Evolutionary conservation across 2,113 vertebrate species (phyloP).

Genomic region (Siniperca chuatsi): DNA sequence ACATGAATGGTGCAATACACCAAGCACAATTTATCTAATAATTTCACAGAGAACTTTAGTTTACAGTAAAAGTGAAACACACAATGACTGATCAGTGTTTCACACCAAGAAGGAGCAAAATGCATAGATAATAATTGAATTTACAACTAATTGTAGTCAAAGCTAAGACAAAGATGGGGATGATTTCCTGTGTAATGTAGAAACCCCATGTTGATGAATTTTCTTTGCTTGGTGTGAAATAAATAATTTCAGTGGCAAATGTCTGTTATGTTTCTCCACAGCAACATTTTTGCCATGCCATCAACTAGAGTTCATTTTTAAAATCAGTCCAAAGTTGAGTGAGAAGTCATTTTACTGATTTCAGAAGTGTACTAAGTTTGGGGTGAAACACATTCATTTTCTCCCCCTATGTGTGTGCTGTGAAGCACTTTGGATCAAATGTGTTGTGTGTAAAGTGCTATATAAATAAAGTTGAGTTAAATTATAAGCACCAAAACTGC

Average conservation of each 20-base stretch:
- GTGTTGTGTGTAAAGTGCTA: no score
- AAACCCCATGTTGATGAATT: no score
- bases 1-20: neutral
- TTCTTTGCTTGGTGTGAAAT: neutral
- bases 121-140: neutral
- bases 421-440: no score
- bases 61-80: neutral
- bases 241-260: neutral
- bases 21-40: neutral
- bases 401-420: no score
- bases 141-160: neutral
- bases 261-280: neutral
- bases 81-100: neutral
- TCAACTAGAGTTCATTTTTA: neutral
- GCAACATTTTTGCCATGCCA: neutral
- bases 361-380: neutral
- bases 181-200: neutral
- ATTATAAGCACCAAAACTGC: neutral
- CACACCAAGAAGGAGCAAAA: neutral
- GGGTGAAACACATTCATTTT: conserved; percentile 2
- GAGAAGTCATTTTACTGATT: neutral
- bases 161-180: neutral
- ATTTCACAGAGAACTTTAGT: neutral
- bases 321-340: neutral
- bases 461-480: no score